Base-by-base conservation (phyloP, 2,113 vertebrate species). In the Pica pica region DNA sequence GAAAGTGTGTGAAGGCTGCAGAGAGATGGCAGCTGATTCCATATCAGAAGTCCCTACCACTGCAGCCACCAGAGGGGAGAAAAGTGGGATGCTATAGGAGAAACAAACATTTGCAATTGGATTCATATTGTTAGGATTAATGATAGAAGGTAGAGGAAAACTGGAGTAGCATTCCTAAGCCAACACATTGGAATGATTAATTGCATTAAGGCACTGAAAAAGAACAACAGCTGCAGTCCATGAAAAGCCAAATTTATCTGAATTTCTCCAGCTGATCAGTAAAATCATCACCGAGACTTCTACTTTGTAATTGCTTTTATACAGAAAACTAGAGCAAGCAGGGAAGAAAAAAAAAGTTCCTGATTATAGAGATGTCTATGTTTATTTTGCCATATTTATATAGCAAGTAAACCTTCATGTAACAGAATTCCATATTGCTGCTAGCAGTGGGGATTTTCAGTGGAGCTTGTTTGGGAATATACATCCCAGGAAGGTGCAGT, bases 241-340 rank as follows among this genome's bases (percentile, higher is more conserved):
- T 88, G 90, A 94, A 97, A 97, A 95, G 93, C 95, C 97, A 98
- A 93, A 98, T 98, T 97, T 97, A 96, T 98, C 98, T 97, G 96
- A 93, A 97, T 98, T 97, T 98, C 97, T 98, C 84, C 95, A 97
- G 95, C 87, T 97, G 97, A 98, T 98, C 93, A 90, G 91, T 98
- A 97, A 97, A 97, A 97, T 92, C 79, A 95, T 96, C 94, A 94
- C 59, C 8, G 63, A 90, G 92, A 65, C 79, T 96, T 89, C 78
- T 67, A 89, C 71, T 95, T 91, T 24, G 17, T 85, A 95, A 87
- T 89, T 4, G 28, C 46, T 84, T 90, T 94, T 94, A 89, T 41
- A 71, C 75, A 91, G 74, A 75, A 92, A 90, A 82, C 20, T 60
- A 76, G 61, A 83, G 46, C 20, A 26, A 67, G 22, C 30, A 68